These are phyloP conservation scores for Cyprinodon diabolis DNA, from an alignment of 2,797 vertebrate genomes.

Conservation along the genomic window DNA sequence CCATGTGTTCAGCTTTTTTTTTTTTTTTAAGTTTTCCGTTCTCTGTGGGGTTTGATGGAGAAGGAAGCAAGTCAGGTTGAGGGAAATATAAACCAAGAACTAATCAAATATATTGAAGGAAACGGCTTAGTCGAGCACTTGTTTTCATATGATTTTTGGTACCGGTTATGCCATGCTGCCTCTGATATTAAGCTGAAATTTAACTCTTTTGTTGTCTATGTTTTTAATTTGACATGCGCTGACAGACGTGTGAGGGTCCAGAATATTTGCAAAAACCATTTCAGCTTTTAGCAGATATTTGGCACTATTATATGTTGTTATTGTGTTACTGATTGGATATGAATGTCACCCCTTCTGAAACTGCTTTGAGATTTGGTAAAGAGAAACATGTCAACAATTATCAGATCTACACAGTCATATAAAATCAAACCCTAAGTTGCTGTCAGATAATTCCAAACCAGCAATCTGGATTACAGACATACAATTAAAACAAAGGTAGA, in stretches of 20 bases:
- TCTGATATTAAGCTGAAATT: slow-evolving; percentile 37
- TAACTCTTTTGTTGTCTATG: slow-evolving; percentile 32
- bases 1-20: slow-evolving; percentile 52
- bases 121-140: slow-evolving; percentile 44
- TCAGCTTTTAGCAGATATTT: neutral
- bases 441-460: slow-evolving; percentile 13
- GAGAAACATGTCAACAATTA: slow-evolving; percentile 22
- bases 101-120: slow-evolving; percentile 71
- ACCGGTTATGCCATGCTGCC: slow-evolving; percentile 33
- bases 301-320: neutral
- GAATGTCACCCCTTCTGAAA: neutral
- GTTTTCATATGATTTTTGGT: slow-evolving; percentile 52
- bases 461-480: slow-evolving; percentile 8
- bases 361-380: neutral
- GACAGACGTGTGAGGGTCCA: neutral
- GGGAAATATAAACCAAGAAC: slow-evolving; percentile 69
- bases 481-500: slow-evolving; percentile 11
- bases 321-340: neutral
- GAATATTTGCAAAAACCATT: neutral
- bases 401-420: slow-evolving; percentile 21
- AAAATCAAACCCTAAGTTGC: slow-evolving; percentile 10
- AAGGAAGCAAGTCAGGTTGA: slow-evolving; percentile 51
- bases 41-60: slow-evolving; percentile 45
- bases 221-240: slow-evolving; percentile 25
- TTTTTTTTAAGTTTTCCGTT: slow-evolving; percentile 34